Evolutionary conservation across 2,797 vertebrate species (phyloP), one percentile per base, ranked within the genome.

Genomic region (Enteromius treurensis): DNA sequence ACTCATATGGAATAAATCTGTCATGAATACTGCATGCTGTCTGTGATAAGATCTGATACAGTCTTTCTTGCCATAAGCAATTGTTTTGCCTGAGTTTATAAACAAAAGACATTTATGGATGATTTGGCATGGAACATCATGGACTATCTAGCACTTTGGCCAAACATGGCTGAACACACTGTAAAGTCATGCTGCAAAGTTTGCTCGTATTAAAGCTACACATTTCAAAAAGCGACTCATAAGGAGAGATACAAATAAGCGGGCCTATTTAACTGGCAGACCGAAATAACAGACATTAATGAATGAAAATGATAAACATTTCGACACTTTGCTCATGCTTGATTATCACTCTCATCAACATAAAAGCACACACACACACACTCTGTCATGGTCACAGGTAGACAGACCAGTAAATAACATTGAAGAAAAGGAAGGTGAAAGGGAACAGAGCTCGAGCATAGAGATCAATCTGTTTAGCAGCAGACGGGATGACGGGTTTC

Each of bases 381-480:
- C 77, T 45, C 84, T 81, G 77, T 88, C 82, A 17, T 70, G 86
- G 95, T 96, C 95, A 98, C 95, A 99, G 95, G 93, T 99, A 99
- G 87, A 96, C 92, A 29, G 97, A 98, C 97, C 98, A 99, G 88
- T 99, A 99, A 92, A 99, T 97, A 49, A 99, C 96, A 0, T 99
- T 99, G 90, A 99, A 99, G 92, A 99, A 99, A 85, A 99, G 94
- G 91, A 99, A 99, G 86, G 95, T 94, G 90, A 98, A 98, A 26
- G 98, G 98, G 88, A 99, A 99, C 32, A 99, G 91, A 5, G 97
- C 97, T 81, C 98, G 96, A 71, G 98, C 97, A 76, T 99, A 99
- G 77, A 98, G 97, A 88, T 99, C 98, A 0, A 99, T 88, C 73
- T 97, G 94, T 88, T 99, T 99, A 81, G 98, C 97, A 49, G 97